Evolutionary conservation across 1,140 invertebrate genomes (phyloP).

Genomic region (Polypedilum vanderplanki): DNA sequence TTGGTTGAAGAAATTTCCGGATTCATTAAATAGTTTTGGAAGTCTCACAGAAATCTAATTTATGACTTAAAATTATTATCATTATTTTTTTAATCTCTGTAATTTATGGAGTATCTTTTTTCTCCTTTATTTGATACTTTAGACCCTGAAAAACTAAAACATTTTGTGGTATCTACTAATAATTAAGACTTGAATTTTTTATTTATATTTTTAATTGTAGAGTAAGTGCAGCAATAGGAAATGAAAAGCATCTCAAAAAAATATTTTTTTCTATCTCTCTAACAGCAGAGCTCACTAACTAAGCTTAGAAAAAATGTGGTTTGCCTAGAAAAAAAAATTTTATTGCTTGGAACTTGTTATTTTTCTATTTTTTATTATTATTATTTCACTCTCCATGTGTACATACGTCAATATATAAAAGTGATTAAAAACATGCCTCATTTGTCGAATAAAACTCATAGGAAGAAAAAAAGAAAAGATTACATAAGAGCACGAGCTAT

Average conservation of each 20-base stretch:
- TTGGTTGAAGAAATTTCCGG: conserved; percentile 20
- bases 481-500: conserved; percentile 28
- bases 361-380: too few relatives aligned
- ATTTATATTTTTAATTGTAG: too few relatives aligned
- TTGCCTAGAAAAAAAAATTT: conserved; percentile 2
- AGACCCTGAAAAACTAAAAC: background rate
- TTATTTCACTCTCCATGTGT: too few relatives aligned
- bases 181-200: too few relatives aligned
- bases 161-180: background rate
- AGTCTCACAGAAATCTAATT: conserved; percentile 18
- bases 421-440: conserved; percentile 26
- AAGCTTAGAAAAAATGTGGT: conserved; percentile 24
- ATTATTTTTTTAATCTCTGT: conserved; percentile 20
- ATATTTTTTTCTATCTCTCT: background rate
- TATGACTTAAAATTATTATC: conserved; percentile 14
- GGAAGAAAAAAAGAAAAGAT: background rate
- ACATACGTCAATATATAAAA: conserved; percentile 28
- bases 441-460: conserved; percentile 26
- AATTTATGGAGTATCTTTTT: conserved; percentile 14
- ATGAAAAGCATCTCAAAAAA: conserved; percentile 21
- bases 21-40: conserved; percentile 26
- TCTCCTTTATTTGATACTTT: background rate
- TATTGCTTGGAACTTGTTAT: conserved; percentile 18
- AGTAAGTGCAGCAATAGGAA: conserved; percentile 2
- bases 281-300: too few relatives aligned